Evolutionary conservation across 2,888 invertebrate genomes (phyloP).

Genomic region (Craniophora ligustri): DNA sequence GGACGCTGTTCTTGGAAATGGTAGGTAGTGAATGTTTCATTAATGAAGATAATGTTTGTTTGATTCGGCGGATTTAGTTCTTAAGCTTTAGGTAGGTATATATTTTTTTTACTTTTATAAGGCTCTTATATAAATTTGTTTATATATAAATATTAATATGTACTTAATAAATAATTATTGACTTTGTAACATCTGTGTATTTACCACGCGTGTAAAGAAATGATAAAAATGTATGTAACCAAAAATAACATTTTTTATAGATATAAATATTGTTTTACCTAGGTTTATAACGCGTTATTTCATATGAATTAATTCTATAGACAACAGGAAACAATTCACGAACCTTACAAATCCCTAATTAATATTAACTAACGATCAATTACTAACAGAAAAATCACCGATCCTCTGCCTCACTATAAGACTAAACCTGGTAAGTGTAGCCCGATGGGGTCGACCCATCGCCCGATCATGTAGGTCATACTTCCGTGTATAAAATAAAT

Average conservation of each 20-base stretch:
- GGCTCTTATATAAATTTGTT: too few species aligned
- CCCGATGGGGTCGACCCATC: slow-evolving; percentile 18
- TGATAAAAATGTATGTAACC: too few species aligned
- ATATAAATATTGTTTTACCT: too few species aligned
- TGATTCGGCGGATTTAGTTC: background rate
- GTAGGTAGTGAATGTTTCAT: slow-evolving; percentile 4
- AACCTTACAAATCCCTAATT: background rate
- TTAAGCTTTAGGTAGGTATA: too few species aligned
- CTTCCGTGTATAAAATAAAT: slow-evolving; percentile 75
- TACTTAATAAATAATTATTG: too few species aligned
- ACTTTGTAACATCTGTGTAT: too few species aligned
- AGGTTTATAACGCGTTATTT: too few species aligned
- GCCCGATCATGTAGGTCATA: slow-evolving; percentile 64
- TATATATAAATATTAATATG: too few species aligned
- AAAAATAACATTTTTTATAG: too few species aligned
- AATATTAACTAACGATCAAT: background rate
- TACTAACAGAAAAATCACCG: slow-evolving; percentile 1
- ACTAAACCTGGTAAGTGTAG: slow-evolving; percentile 45
- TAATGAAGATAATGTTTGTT: slow-evolving; percentile 11
- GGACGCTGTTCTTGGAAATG: slow-evolving; percentile 34
- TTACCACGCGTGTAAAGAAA: too few species aligned
- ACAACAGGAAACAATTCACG: background rate
- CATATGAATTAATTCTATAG: background rate
- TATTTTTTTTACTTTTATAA: too few species aligned
- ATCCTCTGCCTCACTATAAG: slow-evolving; percentile 19